Conservation (phyloP, 1,140 invertebrate genomes). For the Aphis craccivora region DNA sequence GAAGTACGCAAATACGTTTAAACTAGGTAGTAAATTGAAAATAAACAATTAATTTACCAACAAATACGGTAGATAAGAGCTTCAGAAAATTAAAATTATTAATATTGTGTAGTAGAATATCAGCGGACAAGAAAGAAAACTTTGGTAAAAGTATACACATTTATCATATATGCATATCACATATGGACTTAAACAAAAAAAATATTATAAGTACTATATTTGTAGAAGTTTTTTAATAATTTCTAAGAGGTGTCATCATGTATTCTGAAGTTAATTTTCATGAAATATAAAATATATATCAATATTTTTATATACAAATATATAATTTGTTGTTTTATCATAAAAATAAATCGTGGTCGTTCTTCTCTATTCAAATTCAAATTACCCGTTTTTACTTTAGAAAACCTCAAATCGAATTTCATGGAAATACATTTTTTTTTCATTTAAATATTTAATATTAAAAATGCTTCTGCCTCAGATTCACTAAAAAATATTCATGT, state of each 20-base stretch:
- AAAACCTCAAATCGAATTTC: neutral
- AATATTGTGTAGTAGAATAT: neutral
- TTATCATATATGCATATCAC: no score
- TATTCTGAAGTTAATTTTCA: neutral
- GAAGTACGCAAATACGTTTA: neutral
- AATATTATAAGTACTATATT: neutral
- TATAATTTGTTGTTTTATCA: neutral
- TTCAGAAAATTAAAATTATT: neutral
- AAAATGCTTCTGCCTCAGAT: neutral
- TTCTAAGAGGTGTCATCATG: neutral
- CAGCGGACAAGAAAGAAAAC: no score
- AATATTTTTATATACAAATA: neutral
- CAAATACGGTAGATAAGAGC: neutral
- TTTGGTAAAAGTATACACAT: no score
- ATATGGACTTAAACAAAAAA: neutral
- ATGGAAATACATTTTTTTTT: neutral
- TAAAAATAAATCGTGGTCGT: neutral
- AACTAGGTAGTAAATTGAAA: neutral
- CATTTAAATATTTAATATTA: neutral
- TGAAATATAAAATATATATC: neutral
- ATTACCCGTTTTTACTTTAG: neutral
- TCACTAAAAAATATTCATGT: neutral
- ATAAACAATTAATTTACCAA: neutral
- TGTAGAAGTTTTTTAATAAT: neutral
- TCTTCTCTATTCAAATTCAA: constrained; percentile 1